Percentiles rank a stretch among this genome's conserved stretches.
phyloP scores from a whole-genome alignment of 2,888 invertebrate species.

The Diarsia mendica region DNA sequence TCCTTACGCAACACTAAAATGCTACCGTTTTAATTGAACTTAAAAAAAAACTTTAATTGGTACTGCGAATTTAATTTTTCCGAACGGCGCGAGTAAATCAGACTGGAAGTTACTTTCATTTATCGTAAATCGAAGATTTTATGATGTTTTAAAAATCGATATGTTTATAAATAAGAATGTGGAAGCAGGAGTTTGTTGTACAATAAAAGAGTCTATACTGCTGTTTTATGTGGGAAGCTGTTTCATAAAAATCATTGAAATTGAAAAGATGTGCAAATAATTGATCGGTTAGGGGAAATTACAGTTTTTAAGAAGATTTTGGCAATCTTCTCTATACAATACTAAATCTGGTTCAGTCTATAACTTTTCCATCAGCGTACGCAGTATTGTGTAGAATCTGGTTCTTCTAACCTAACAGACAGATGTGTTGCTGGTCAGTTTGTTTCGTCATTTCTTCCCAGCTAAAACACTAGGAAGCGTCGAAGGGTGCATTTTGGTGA shows the following conservation, averaged over 20 bases:
- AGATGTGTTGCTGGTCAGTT: too few relatives aligned
- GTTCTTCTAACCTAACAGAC: too few relatives aligned
- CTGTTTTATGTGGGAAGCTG: conserved; percentile 22
- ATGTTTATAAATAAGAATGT: conserved; percentile 43
- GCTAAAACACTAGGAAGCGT: too few relatives aligned
- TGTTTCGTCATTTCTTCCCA: too few relatives aligned
- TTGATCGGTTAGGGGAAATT: neutral
- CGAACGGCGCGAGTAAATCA: conserved; percentile 76
- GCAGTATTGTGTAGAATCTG: too few relatives aligned
- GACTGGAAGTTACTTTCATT: conserved; percentile 73
- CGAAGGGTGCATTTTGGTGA: too few relatives aligned
- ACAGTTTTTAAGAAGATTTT: conserved; percentile 8
- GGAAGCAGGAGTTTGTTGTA: conserved; percentile 41
- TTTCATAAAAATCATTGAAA: conserved; percentile 29
- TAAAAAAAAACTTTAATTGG: conserved; percentile 79
- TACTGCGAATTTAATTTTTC: conserved; percentile 66
- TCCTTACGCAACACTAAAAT: conserved; percentile 78
- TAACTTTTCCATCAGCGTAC: neutral
- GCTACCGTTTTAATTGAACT: conserved; percentile 84
- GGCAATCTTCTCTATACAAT: neutral
- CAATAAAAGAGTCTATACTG: conserved; percentile 33
- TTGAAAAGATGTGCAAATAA: conserved; percentile 24
- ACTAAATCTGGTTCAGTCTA: neutral
- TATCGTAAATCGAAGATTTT: conserved; percentile 77
- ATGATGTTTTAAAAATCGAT: conserved; percentile 69